Evolutionary conservation across 2,113 vertebrate genomes (phyloP).

Genomic region (Notechis scutatus): DNA sequence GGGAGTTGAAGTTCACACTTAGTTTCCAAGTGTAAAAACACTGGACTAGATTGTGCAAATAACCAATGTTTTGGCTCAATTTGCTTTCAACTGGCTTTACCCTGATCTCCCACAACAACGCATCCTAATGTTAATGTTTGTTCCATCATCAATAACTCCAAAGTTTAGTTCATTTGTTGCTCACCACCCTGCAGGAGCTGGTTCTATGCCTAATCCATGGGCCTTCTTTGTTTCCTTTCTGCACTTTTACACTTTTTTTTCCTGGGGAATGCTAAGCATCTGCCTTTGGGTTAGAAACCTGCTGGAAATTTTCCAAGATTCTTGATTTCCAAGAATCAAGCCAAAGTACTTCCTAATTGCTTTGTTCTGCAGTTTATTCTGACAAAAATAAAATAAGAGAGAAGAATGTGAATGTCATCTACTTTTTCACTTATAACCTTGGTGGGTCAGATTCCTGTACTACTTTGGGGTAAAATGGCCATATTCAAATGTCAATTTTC

Average conservation of each 20-base stretch:
- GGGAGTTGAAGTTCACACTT: background rate
- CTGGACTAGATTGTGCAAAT: background rate
- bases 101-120: background rate
- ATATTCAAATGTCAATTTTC: background rate
- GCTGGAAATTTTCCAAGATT: background rate
- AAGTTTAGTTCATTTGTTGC: background rate
- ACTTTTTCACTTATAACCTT: background rate
- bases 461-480: background rate
- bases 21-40: background rate
- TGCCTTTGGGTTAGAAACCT: background rate
- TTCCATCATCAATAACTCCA: background rate
- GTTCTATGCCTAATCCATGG: background rate
- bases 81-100: background rate
- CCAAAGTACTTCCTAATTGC: background rate
- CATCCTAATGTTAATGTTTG: background rate
- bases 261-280: background rate
- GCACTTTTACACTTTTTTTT: background rate
- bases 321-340: background rate
- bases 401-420: background rate
- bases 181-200: background rate
- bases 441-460: background rate
- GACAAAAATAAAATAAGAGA: background rate
- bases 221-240: background rate
- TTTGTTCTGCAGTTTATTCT: background rate
- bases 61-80: background rate